Percentiles rank a stretch among this genome's conserved stretches.
These are phyloP conservation scores for Eremobia ochroleuca DNA, from an alignment of 2,888 invertebrate genomes.

Conservation along the genomic window DNA sequence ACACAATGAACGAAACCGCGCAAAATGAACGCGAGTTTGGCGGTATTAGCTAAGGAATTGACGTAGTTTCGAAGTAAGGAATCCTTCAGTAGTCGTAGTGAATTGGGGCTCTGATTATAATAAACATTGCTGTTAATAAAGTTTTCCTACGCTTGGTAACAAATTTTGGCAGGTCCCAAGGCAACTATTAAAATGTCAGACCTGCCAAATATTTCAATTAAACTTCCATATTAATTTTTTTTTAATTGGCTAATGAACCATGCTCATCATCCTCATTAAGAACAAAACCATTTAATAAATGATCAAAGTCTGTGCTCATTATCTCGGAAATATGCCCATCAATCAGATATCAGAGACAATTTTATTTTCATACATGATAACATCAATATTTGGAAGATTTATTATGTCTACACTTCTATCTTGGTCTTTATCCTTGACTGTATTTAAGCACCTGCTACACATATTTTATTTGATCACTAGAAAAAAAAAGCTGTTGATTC, in stretches of 20 bases:
- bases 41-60: no score
- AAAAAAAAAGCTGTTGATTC: constrained; percentile 41
- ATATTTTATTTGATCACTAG: constrained; percentile 30
- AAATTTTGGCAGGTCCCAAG: background rate
- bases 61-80: no score
- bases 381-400: constrained; percentile 33
- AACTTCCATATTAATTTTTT: background rate
- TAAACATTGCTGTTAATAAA: background rate
- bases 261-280: background rate
- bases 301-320: constrained; percentile 13
- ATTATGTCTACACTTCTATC: constrained; percentile 28
- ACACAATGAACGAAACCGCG: no score
- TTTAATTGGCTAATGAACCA: background rate
- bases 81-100: no score
- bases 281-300: constrained; percentile 26
- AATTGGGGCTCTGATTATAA: no score
- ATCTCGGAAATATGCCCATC: constrained; percentile 12
- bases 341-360: constrained; percentile 28
- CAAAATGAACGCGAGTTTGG: no score
- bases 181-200: background rate
- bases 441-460: constrained; percentile 32
- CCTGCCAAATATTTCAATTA: constrained; percentile 6
- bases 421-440: constrained; percentile 28
- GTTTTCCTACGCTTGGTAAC: background rate
- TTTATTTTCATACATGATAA: constrained; percentile 26